phyloP scores from a whole-genome alignment of 2,113 vertebrate species.

The Seriola quinqueradiata region DNA sequence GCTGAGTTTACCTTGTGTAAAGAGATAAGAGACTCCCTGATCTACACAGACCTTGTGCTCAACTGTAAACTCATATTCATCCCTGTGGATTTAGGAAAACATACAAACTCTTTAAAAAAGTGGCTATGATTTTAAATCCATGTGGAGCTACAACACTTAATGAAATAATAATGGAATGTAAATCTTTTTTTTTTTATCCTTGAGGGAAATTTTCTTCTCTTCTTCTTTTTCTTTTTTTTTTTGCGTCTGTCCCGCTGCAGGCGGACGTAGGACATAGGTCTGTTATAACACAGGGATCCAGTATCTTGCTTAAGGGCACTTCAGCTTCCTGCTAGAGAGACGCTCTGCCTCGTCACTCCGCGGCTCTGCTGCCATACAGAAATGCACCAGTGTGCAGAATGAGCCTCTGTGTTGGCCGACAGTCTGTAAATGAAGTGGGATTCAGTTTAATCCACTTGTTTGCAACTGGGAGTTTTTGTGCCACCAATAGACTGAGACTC shows the following conservation, averaged over 20 bases:
- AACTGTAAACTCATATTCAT: not conserved
- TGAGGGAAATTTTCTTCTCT: not conserved
- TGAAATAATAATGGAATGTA: constrained; percentile 22
- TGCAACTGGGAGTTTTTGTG: not conserved
- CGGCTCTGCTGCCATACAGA: not conserved
- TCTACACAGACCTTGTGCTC: not conserved
- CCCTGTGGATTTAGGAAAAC: constrained; percentile 3
- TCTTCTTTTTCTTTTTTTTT: not conserved
- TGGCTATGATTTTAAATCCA: not conserved
- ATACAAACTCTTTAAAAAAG: not conserved
- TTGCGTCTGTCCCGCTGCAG: not conserved
- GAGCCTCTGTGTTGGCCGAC: not conserved
- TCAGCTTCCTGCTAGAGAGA: not conserved
- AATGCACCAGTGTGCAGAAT: not conserved
- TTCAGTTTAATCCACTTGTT: not conserved
- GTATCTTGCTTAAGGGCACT: not conserved
- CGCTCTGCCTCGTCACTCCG: not conserved
- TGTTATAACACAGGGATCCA: not conserved
- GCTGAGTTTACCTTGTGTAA: not conserved
- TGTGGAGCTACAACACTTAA: not conserved
- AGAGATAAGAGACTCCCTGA: not conserved
- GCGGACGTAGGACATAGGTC: not conserved
- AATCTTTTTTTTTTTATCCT: constrained; percentile 11
- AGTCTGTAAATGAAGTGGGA: not conserved
- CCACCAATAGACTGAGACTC: not conserved